These are phyloP conservation scores for Danionella cerebrum DNA, from an alignment of 2,113 vertebrate genomes.

Conservation along the genomic window DNA sequence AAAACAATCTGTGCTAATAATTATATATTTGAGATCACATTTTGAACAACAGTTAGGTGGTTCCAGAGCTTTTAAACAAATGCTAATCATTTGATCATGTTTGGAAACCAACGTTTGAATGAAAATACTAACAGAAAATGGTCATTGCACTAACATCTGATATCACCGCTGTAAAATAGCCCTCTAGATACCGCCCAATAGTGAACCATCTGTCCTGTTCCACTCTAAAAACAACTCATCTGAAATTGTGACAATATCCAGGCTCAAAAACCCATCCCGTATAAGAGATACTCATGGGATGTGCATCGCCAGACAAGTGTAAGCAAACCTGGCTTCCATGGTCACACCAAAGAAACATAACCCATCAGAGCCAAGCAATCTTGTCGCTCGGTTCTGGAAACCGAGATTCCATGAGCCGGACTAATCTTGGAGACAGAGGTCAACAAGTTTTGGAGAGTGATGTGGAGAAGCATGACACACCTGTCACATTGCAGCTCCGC, in stretches of 20 bases:
- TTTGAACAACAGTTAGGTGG: too few species aligned
- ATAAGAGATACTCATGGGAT: conserved; percentile 13
- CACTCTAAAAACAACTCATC: conserved; percentile 16
- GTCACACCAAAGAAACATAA: conserved; percentile 49
- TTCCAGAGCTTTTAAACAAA: too few species aligned
- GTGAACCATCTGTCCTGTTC: not conserved
- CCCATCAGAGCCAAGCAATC: conserved; percentile 52
- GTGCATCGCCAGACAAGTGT: conserved; percentile 36
- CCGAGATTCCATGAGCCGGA: conserved; percentile 25
- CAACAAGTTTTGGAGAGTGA: conserved; percentile 55
- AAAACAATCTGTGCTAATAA: too few species aligned
- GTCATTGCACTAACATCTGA: conserved; percentile 3
- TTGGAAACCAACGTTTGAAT: not conserved
- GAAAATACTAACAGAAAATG: not conserved
- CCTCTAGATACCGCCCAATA: too few species aligned
- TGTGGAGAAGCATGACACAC: conserved; percentile 55
- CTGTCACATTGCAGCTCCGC: conserved; percentile 51
- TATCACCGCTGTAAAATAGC: not conserved
- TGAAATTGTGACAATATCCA: not conserved
- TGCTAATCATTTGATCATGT: not conserved
- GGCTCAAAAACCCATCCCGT: not conserved
- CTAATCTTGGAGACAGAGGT: conserved; percentile 60
- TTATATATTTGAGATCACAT: too few species aligned
- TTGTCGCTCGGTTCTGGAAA: conserved; percentile 43
- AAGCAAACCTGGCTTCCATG: conserved; percentile 38